A percentile compares a stretch with the other conserved stretches of the same genome.
Evolutionary conservation across 2,888 invertebrate genomes (phyloP).

Genomic region (Philaethria dido): DNA sequence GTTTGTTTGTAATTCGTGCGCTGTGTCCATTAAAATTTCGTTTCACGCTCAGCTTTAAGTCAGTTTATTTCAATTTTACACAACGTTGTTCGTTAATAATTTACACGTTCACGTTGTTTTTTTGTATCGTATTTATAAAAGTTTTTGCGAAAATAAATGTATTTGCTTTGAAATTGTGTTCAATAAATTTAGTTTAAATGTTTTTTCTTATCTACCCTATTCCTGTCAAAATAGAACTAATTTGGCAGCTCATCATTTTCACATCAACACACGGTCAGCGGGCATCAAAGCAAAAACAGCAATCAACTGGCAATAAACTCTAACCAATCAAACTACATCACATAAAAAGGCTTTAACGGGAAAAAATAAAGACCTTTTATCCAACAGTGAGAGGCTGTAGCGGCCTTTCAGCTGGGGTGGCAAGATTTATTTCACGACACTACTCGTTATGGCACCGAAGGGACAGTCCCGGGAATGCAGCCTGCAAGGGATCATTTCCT

Average conservation of each 20-base stretch:
- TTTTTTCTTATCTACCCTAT: neutral
- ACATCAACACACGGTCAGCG: constrained; percentile 16
- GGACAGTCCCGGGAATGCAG: constrained; percentile 71
- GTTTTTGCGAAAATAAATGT: neutral
- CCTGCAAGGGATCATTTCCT: constrained; percentile 62
- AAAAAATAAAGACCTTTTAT: constrained; percentile 77
- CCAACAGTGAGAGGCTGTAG: constrained; percentile 66
- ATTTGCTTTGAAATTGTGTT: neutral
- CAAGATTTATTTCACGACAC: constrained; percentile 80
- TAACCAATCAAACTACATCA: constrained; percentile 69
- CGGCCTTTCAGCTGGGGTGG: constrained; percentile 67
- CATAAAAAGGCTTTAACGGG: constrained; percentile 70
- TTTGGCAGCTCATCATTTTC: constrained; percentile 16
- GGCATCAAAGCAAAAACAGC: constrained; percentile 35
- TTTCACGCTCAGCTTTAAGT: constrained; percentile 38
- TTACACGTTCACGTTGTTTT: constrained; percentile 22
- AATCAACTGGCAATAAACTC: constrained; percentile 57
- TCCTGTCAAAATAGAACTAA: neutral
- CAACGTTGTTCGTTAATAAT: constrained; percentile 27
- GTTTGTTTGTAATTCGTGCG: constrained; percentile 52
- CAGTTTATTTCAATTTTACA: constrained; percentile 38
- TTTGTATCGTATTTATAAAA: constrained; percentile 11
- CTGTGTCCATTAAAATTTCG: constrained; percentile 43
- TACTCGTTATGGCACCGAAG: constrained; percentile 77
- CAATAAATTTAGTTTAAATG: neutral